phyloP scores from a whole-genome alignment of 2,797 vertebrate genomes.

The Hippoglossus hippoglossus region DNA sequence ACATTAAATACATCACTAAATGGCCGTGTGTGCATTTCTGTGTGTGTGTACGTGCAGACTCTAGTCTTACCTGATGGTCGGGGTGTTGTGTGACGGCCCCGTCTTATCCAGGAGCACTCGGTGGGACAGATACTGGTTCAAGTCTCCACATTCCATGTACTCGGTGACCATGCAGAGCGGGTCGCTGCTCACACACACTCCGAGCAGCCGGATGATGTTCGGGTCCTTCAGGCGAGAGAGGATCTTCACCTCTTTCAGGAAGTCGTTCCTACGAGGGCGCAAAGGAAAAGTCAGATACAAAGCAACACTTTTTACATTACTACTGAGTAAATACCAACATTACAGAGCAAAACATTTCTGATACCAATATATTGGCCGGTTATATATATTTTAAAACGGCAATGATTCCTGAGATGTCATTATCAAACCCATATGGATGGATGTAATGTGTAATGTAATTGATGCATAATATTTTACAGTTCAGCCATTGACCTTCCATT shows the following conservation, averaged over 20 bases:
- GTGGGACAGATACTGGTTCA: slow-evolving; percentile 93
- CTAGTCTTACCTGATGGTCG: slow-evolving; percentile 87
- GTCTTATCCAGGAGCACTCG: slow-evolving; percentile 89
- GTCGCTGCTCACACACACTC: slow-evolving; percentile 92
- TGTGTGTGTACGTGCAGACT: background rate
- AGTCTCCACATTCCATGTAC: slow-evolving; percentile 96
- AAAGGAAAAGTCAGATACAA: background rate
- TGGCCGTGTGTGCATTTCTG: background rate
- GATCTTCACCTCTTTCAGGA: slow-evolving; percentile 96
- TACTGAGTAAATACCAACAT: background rate
- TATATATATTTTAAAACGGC: no score
- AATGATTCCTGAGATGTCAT: no score
- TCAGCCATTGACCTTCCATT: no score
- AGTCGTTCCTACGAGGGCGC: slow-evolving; percentile 86
- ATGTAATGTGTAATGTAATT: no score
- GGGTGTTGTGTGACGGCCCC: slow-evolving; percentile 77
- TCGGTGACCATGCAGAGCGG: slow-evolving; percentile 96
- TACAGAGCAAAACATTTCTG: no score
- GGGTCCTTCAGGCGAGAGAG: slow-evolving; percentile 93
- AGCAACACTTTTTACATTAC: background rate
- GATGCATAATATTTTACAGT: no score
- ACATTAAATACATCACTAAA: background rate
- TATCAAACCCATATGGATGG: no score
- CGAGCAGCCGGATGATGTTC: slow-evolving; percentile 94
- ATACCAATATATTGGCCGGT: no score